These are phyloP conservation scores for Pseudoips prasinana DNA, from an alignment of 2,888 invertebrate genomes.

Conservation along the genomic window DNA sequence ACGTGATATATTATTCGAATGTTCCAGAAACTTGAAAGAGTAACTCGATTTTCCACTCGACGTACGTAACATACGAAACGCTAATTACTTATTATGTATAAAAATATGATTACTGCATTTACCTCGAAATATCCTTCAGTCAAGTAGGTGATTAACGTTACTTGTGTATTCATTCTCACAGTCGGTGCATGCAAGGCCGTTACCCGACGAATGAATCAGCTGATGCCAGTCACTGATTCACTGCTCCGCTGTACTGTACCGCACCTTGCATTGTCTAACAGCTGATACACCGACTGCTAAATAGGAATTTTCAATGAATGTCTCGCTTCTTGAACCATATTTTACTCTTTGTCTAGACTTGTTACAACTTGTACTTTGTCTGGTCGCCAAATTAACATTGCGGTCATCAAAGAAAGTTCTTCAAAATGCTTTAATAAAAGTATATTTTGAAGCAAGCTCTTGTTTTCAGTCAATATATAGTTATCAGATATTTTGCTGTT, in stretches of 20 bases:
- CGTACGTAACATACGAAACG: conserved; percentile 14
- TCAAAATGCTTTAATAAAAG: too few relatives aligned
- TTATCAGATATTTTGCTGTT: neutral
- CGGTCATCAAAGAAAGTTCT: conserved; percentile 21
- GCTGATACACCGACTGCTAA: conserved; percentile 40
- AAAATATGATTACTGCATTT: conserved; percentile 32
- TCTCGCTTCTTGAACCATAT: conserved; percentile 18
- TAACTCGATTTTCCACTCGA: conserved; percentile 10
- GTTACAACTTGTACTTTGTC: conserved; percentile 15
- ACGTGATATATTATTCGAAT: conserved; percentile 13
- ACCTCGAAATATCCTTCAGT: conserved; percentile 43
- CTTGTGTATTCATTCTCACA: conserved; percentile 54
- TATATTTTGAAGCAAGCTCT: too few relatives aligned
- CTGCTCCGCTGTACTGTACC: conserved; percentile 40
- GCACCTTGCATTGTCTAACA: conserved; percentile 56
- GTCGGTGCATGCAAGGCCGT: conserved; percentile 63
- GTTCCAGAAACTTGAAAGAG: conserved; percentile 16
- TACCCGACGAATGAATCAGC: conserved; percentile 65
- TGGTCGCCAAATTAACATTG: conserved; percentile 15
- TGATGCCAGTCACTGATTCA: conserved; percentile 63
- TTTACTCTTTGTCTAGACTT: conserved; percentile 17
- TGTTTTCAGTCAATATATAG: too few relatives aligned
- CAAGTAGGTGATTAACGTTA: conserved; percentile 49
- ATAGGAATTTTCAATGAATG: conserved; percentile 32
- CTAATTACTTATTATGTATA: conserved; percentile 9